Conservation (phyloP, 1,140 invertebrate species). For the Ooceraea biroi region DNA sequence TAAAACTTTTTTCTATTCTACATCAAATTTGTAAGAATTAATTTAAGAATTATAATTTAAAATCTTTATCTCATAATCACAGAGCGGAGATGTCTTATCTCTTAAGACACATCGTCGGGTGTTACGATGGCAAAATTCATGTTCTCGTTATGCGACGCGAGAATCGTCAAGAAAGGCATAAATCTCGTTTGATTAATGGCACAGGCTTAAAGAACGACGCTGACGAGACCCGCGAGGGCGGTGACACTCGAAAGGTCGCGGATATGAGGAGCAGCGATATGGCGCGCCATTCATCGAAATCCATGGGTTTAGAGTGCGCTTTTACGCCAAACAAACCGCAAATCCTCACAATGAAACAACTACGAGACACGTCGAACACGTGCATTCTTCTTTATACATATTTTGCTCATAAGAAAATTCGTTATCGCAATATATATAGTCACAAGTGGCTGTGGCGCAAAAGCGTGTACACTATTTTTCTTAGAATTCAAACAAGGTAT, state of each 20-base stretch:
- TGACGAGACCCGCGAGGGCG: too few relatives aligned
- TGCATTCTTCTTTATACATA: background rate
- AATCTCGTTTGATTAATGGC: conserved; percentile 51
- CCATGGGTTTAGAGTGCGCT: too few relatives aligned
- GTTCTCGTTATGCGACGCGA: conserved; percentile 17
- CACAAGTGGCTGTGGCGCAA: too few relatives aligned
- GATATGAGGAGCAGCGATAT: conserved; percentile 23
- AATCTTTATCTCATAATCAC: background rate
- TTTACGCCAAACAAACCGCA: conserved; percentile 26
- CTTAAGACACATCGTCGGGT: background rate
- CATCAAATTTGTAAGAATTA: background rate
- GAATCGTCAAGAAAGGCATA: background rate
- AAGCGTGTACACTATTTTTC: too few relatives aligned
- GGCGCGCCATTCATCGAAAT: too few relatives aligned
- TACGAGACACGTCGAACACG: background rate
- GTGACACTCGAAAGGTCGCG: too few relatives aligned
- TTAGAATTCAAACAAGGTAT: too few relatives aligned
- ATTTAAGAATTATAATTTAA: background rate
- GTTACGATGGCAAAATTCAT: conserved; percentile 18
- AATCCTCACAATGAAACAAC: conserved; percentile 36
- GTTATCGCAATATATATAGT: background rate
- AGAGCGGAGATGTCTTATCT: background rate
- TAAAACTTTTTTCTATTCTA: background rate
- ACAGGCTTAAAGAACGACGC: background rate
- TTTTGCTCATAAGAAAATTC: background rate